These are phyloP conservation scores for Caenorhabditis sp. DNA, from an alignment of 2,888 invertebrate species.

Conservation along the genomic window DNA sequence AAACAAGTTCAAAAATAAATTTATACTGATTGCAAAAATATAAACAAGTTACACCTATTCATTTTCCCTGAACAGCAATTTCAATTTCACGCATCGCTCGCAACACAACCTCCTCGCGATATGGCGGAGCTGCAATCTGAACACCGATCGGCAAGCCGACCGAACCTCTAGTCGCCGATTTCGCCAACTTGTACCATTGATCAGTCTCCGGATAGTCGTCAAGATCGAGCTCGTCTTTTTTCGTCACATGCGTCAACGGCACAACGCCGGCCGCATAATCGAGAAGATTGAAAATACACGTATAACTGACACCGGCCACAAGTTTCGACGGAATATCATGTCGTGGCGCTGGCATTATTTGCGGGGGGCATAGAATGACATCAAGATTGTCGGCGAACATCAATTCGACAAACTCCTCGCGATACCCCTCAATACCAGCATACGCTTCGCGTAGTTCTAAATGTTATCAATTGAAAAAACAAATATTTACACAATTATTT, in stretches of 20 bases:
- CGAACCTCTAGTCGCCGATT: slow-evolving; percentile 47
- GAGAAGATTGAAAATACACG: slow-evolving; percentile 69
- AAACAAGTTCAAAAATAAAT: too few relatives aligned
- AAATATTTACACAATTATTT: background rate
- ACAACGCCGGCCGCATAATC: slow-evolving; percentile 71
- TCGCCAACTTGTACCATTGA: slow-evolving; percentile 53
- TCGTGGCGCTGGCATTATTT: slow-evolving; percentile 47
- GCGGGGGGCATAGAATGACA: slow-evolving; percentile 54
- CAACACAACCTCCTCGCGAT: slow-evolving; percentile 56
- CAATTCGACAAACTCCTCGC: slow-evolving; percentile 42
- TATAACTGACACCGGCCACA: slow-evolving; percentile 63
- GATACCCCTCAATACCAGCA: slow-evolving; percentile 55
- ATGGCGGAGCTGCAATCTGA: slow-evolving; percentile 64
- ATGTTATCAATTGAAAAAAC: background rate
- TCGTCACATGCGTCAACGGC: slow-evolving; percentile 68
- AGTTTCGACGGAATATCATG: slow-evolving; percentile 56
- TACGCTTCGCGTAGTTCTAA: slow-evolving; percentile 55
- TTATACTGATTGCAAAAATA: background rate
- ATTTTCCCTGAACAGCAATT: slow-evolving; percentile 42
- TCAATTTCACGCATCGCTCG: slow-evolving; percentile 60
- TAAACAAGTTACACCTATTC: slow-evolving; percentile 2
- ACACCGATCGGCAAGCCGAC: slow-evolving; percentile 62
- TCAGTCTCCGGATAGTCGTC: slow-evolving; percentile 55
- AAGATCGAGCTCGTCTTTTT: slow-evolving; percentile 53
- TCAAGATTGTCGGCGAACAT: slow-evolving; percentile 52